Base-by-base conservation (phyloP, 2,797 vertebrate genomes). In the Oreochromis grahami region DNA sequence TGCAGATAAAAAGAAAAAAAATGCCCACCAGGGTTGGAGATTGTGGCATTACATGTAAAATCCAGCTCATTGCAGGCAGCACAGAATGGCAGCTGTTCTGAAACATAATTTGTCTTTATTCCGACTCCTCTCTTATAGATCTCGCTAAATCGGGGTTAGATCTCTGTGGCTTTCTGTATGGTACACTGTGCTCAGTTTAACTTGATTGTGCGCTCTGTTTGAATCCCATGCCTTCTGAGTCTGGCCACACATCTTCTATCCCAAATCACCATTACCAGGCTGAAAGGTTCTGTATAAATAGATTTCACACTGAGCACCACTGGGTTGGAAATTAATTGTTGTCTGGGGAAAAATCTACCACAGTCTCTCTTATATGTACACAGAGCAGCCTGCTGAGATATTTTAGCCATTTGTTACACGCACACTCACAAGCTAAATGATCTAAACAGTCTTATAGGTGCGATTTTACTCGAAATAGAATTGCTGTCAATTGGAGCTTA, bases 281-380 rank as follows among this genome's bases (percentile, higher is more conserved):
- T 83, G 77, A 89, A 92, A 86, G 90, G 76, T 77, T 82, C 70
- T 88, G 72, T 90, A 91, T 91, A 90, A 93, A 95, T 92, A 94
- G 88, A 90, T 93, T 92, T 90, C 87, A 91, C 58, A 86, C 79
- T 83, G 89, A 91, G 88, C 87, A 88, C 82, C 68, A 84, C 79
- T 88, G 87, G 77, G 80, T 76, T 88, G 78, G 81, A 89, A 91
- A 92, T 93, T 72, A 87, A 89, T 94, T 91, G 83, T 89, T 82
- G 90, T 93, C 90, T 88, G 51, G 81, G 78, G 65, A 92, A 63
- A 72, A 88, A 86, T 86, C 78, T 86, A 83, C 80, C 41, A 79
- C 77, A 86, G 76, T 89, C 51, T 78, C 50, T 48, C 17, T 86
- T 58, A 88, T 86, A 80, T 32, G 82, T 70, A 77, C 81, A 82